A percentile compares a stretch with the other conserved stretches of the same genome.
phyloP scores from a whole-genome alignment of 2,113 vertebrate species.

The Genyomyrus donnyi region DNA sequence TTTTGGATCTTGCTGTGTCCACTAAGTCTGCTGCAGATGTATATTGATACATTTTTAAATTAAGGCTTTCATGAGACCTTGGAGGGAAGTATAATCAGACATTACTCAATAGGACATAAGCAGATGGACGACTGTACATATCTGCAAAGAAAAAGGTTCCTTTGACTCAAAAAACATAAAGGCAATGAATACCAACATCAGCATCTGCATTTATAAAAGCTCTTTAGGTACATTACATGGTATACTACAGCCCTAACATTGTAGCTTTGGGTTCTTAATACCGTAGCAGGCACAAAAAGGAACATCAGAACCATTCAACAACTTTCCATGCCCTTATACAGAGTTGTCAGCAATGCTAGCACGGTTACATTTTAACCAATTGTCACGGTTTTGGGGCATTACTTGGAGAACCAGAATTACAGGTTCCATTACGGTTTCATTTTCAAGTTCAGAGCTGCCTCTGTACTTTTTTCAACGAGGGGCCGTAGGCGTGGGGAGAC shows the following conservation, averaged over 20 bases:
- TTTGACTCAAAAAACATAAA: neutral
- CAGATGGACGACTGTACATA: neutral
- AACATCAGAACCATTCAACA: neutral
- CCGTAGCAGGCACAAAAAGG: neutral
- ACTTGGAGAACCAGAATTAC: conserved; percentile 14
- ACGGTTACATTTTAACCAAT: conserved; percentile 19
- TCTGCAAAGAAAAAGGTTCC: neutral
- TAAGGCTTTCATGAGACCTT: neutral
- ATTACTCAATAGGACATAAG: neutral
- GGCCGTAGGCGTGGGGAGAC: too few relatives aligned
- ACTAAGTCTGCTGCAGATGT: neutral
- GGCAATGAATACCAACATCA: neutral
- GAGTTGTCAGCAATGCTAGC: conserved; percentile 15
- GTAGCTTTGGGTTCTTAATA: neutral
- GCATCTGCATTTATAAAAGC: neutral
- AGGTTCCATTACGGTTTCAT: neutral
- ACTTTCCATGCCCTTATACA: neutral
- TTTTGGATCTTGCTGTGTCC: neutral
- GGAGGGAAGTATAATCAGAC: neutral
- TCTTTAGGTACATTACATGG: neutral
- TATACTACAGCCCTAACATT: neutral
- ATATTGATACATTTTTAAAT: neutral
- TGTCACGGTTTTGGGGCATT: conserved; percentile 12
- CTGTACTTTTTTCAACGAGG: neutral
- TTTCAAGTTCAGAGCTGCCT: neutral